Evolutionary conservation across 2,888 invertebrate species (phyloP), one percentile per base, ranked within the genome.

Genomic region (Crioceris asparagi): DNA sequence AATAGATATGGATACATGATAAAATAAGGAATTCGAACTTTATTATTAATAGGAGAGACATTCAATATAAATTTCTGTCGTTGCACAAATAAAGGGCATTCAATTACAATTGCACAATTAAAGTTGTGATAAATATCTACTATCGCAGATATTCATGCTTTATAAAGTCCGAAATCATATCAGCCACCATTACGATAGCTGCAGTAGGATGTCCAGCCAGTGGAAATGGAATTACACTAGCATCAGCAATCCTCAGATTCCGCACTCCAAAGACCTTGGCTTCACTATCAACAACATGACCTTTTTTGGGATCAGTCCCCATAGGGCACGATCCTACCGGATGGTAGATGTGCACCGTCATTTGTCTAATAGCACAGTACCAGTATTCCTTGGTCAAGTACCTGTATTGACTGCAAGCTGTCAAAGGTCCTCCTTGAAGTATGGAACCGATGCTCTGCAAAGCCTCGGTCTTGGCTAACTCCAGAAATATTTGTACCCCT

Each of bases 161-260:
- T 7, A 45, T 41, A 1, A 41, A 19, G 23, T 80, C 79, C 1
- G 78, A 70, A 2, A 72, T 73, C 55, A 77, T 77, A 57, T 81
- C 79, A 1, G 75, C 81, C 33, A 81, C 72, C 74, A 79, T 77
- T 44, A 74, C 70, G 1, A 74, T 70, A 1, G 78, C 75, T 1
- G 78, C 79, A 54, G 75, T 73, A 1, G 78, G 79, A 54, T 82
- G 79, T 3, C 76, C 75, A 3, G 75, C 72, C 23, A 74, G 59
- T 2, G 76, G 70, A 8, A 67, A 59, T 1, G 79, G 79, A 48
- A 74, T 72, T 25, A 83, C 62, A 46, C 81, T 77, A 2, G 77
- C 73, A 56, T 80, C 79, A 2, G 68, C 76, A 1, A 80, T 77
- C 5, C 79, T 66, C 23, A 80, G 56, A 2, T 62, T 62, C 2